Evolutionary conservation across 2,888 invertebrate genomes (phyloP), one percentile per base, ranked within the genome.

Genomic region (Harpagoxenus sublaevis): DNA sequence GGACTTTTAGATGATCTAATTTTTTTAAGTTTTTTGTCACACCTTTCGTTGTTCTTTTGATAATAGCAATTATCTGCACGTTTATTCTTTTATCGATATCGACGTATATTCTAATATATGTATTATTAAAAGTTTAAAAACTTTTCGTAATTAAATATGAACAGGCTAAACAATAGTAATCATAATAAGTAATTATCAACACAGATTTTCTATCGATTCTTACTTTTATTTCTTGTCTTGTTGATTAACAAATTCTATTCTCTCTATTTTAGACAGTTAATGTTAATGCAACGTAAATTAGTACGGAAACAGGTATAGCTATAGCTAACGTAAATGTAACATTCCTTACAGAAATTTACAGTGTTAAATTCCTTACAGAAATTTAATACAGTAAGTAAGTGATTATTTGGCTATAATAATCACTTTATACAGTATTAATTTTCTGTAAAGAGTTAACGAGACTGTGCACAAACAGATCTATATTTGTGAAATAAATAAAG

Each of bases 401-500:
- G 23, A 23, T 23, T 23, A 23, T 23, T 23, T 23, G 23, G 23
- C 23, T 23, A 23, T 23, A 23, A 23, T 23, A 23, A 23, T 23
- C 23, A 23, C 23, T 23, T 23, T 23, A 23, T 23, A 23, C 23
- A 23, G 23, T 23, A 0, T 23, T 23, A 23, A 23, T 0, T 23
- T 23, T 23, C 23, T 23, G n/a, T 15, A 65, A 75, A 65, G 23
- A 0, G 23, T 65, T 23, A 57, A 35, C 45, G 31, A 8, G 23
- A 3, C 23, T 48, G 9, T 51, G 10, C 6, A 23, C 10, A 45
- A 45, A n/a, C 9, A 77, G 23, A 62, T 53, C 4, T 77, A 65
- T 35, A 51, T 18, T 65, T 15, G 12, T 42, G 53, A 66, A 66
- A 42, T 77, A 39, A 53, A 66, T 18, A 77, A 28, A 53, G 28